phyloP scores from a whole-genome alignment of 2,113 vertebrate genomes.

The Potamarius usumacintae region DNA sequence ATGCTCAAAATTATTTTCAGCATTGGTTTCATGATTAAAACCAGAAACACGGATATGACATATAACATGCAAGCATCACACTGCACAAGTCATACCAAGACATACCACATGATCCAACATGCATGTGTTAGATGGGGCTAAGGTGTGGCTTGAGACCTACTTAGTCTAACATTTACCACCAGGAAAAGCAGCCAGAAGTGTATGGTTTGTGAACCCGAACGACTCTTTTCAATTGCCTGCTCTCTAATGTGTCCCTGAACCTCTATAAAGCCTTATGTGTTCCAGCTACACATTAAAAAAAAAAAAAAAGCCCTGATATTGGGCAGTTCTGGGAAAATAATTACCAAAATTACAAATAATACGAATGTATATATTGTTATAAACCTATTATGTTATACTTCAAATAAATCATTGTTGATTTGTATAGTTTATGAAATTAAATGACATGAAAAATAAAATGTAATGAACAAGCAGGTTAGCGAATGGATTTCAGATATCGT shows the following conservation, averaged over 20 bases:
- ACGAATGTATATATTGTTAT: not conserved
- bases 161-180: not conserved
- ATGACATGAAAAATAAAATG: not conserved
- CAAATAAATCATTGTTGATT: not conserved
- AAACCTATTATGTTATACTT: not conserved
- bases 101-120: not conserved
- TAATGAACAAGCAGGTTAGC: not conserved
- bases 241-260: not conserved
- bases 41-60: not conserved
- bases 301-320: not conserved
- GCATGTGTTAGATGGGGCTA: not conserved
- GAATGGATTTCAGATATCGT: not conserved
- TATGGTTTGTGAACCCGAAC: not conserved
- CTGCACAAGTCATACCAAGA: not conserved
- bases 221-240: not conserved
- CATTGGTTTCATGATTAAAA: not conserved
- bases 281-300: not conserved
- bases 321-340: not conserved
- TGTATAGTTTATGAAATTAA: not conserved
- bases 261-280: slow-evolving; percentile 16
- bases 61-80: not conserved
- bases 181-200: not conserved
- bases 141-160: slow-evolving; percentile 5
- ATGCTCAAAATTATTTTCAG: not conserved
- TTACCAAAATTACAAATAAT: not conserved